Base-by-base conservation (phyloP, 2,113 vertebrate species). In the Phycodurus eques region DNA sequence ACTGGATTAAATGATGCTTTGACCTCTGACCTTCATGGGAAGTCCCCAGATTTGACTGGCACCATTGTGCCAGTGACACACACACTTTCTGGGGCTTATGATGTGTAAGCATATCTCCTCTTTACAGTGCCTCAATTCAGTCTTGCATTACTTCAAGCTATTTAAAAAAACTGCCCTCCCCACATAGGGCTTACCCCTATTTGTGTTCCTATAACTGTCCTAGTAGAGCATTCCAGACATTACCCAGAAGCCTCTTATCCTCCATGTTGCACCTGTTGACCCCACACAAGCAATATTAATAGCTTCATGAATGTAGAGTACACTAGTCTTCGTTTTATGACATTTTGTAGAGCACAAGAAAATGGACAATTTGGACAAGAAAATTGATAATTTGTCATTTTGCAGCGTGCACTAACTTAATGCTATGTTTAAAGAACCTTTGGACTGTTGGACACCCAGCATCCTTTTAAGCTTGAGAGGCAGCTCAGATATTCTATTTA, bases 211-310 rank as follows among this genome's bases (percentile, higher is more conserved):
- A 88, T 83, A 88, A 89, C 71, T n/a, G 82, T 88, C 80, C 47
- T 71, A 27, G 77, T 47, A 39, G 63, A 80, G 80, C 83, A 90
- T 93, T 88, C 89, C 88, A 83, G 74, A 72, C 86, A 85, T 90
- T 86, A 87, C 79, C 84, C 86, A 87, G 74, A 85, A 87, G 70
- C 60, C 75, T 77, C 75, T 39, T 76, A 81, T 87, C 86, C 85
- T 89, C 64, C 15, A 22, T 71, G 56, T 44, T 76, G 83, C 91
- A 91, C 90, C 90, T 92, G 90, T 84, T 90, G 81, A 88, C 88
- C 89, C 90, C 43, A 86, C 76, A 86, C 75, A 13, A 76, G 53
- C 39, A 77, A 77, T 81, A 85, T 79, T 80, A 79, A 77, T 81
- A 66, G 69, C 70, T 67, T 73, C 74, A 81, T 76, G 19, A 83